These are phyloP conservation scores for Phyllotreta cruciferae DNA, from an alignment of 2,888 invertebrate species.

Conservation along the genomic window DNA sequence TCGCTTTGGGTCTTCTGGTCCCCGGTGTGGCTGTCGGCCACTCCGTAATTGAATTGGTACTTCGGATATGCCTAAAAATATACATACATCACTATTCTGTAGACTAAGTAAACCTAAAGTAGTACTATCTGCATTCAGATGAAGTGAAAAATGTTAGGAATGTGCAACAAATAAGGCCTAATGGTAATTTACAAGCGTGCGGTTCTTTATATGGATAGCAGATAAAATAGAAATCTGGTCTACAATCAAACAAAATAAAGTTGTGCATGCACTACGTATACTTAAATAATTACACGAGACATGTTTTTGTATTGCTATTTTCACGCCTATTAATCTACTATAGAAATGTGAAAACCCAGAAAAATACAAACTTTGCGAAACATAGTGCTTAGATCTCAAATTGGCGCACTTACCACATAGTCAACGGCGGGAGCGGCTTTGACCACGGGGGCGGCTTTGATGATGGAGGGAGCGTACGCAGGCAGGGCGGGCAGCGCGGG, in stretches of 20 bases:
- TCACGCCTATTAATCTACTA: too few species aligned
- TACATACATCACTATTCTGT: background rate
- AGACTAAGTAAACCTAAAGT: background rate
- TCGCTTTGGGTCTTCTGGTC: slow-evolving; percentile 66
- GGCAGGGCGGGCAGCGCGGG: slow-evolving; percentile 15
- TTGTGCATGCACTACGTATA: too few species aligned
- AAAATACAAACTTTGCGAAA: background rate
- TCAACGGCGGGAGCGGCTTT: slow-evolving; percentile 52
- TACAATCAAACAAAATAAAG: too few species aligned
- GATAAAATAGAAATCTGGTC: slow-evolving; percentile 9
- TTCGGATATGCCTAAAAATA: slow-evolving; percentile 62
- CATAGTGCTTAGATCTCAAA: background rate
- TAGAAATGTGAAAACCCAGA: too few species aligned
- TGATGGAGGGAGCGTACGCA: slow-evolving; percentile 22
- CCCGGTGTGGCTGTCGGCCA: slow-evolving; percentile 66
- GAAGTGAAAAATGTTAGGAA: background rate
- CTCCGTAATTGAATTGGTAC: slow-evolving; percentile 67
- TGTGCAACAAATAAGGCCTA: slow-evolving; percentile 5
- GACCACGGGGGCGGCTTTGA: slow-evolving; percentile 31
- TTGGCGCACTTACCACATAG: slow-evolving; percentile 49
- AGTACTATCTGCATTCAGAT: background rate
- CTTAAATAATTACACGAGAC: background rate
- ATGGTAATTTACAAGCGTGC: background rate
- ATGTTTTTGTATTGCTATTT: background rate
- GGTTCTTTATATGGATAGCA: background rate